Evolutionary conservation across 2,113 vertebrate species (phyloP).

Genomic region (Sorex fumeus): DNA sequence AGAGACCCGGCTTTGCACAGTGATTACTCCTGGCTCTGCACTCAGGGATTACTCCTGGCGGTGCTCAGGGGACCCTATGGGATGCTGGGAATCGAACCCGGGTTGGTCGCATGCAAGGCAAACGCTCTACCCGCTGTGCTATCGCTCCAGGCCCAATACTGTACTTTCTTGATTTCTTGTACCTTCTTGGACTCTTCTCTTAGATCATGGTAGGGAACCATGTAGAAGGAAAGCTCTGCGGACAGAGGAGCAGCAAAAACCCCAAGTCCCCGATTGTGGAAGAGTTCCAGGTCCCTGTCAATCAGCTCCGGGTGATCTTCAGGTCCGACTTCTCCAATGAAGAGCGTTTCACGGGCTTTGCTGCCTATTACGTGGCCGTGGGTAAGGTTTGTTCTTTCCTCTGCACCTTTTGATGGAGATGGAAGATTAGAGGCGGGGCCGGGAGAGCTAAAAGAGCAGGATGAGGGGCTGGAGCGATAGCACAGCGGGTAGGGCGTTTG

Average conservation of each 20-base stretch:
- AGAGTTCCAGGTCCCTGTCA: conserved; percentile 87
- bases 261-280: conserved; percentile 88
- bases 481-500: no score
- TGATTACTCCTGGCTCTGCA: no score
- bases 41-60: no score
- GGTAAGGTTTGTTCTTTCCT: conserved; percentile 87
- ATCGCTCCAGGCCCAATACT: no score
- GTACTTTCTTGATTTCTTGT: background rate
- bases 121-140: no score
- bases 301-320: conserved; percentile 91
- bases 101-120: no score
- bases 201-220: conserved; percentile 89
- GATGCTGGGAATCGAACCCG: no score
- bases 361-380: conserved; percentile 91
- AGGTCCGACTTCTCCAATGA: conserved; percentile 95
- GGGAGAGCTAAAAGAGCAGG: no score
- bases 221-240: conserved; percentile 90
- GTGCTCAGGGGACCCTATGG: no score
- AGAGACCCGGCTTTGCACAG: no score
- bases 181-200: conserved; percentile 65
- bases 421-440: background rate
- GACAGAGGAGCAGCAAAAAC: conserved; percentile 84
- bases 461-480: no score
- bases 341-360: conserved; percentile 93
- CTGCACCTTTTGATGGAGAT: background rate